Evolutionary conservation across 2,113 vertebrate genomes (phyloP).

Genomic region (Sturnus vulgaris): DNA sequence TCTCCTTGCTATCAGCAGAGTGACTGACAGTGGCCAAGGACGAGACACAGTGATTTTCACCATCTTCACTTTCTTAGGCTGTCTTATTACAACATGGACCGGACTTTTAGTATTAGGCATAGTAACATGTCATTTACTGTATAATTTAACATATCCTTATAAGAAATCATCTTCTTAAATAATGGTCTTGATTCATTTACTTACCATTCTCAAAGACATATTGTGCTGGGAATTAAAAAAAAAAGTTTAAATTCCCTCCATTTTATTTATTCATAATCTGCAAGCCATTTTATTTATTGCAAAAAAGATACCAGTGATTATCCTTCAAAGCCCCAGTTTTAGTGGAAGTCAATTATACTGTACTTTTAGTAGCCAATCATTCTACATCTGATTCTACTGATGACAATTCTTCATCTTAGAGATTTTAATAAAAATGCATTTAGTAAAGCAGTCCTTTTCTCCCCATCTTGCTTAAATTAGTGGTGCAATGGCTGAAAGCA

Average conservation of each 20-base stretch:
- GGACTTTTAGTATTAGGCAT: not conserved
- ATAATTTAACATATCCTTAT: not conserved
- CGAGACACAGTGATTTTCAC: not conserved
- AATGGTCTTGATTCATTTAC: not conserved
- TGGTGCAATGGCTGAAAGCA: not conserved
- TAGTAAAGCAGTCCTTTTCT: not conserved
- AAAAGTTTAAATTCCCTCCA: not conserved
- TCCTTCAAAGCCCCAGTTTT: not conserved
- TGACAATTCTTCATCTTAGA: not conserved
- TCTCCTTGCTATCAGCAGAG: not conserved
- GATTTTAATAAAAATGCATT: not conserved
- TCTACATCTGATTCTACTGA: not conserved
- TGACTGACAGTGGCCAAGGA: not conserved
- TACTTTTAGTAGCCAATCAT: not conserved
- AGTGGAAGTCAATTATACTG: not conserved
- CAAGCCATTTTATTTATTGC: not conserved
- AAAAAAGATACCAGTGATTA: not conserved
- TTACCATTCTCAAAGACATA: not conserved
- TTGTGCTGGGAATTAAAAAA: not conserved
- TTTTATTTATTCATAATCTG: slow-evolving; percentile 37
- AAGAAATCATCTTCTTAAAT: not conserved
- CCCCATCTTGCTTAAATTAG: not conserved
- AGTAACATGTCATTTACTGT: not conserved
- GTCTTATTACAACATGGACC: not conserved
- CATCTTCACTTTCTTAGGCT: not conserved